Base-by-base conservation (phyloP, 2,888 invertebrate species). In the Polyploca ridens region DNA sequence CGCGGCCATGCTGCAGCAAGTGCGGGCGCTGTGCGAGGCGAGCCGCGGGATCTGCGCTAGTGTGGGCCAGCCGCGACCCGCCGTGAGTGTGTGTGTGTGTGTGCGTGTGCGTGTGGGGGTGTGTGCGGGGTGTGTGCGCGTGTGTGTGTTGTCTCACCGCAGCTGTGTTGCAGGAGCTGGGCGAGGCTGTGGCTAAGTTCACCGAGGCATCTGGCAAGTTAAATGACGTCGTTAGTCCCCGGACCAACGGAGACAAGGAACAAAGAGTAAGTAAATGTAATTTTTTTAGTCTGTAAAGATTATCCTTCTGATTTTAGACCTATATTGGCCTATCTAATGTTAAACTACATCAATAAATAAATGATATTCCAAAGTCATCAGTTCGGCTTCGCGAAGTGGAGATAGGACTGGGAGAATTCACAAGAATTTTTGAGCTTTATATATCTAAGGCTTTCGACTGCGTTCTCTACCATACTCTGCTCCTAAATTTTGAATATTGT, bases 231-330 rank as follows among this genome's bases (percentile, higher is more conserved):
- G 76, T 76, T 58, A 64, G 79, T 65, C 74, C 87, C 35, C 69
- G 69, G 3, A 69, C 73, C 4, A 76, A 80, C 4, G 65, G 63
- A 33, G 69, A 69, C 3, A 79, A 73, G 6, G 83, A 86, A 59
- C 76, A 83, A 27, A 67, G 81, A 79, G 89, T 88, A 38, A 70
- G 64, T 67, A 41, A 13, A n/a, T n/a, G n/a, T n/a, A n/a, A n/a
- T n/a, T n/a, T n/a, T 27, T 27, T 27, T 1, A 27, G 27, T 27
- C 27, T 27, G 27, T 27, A 27, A 27, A 27, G 27, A 27, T 27
- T 1, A 27, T 27, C 27, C 27, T 27, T 27, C 27, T 27, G 27
- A n/a, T 27, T 27, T 27, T 27, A 27, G 2, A 27, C 27, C 2
- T 1, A 27, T 27, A 27, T 27, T 27, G 27, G 27, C 27, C 27